Conservation (phyloP, 2,113 vertebrate species). For the Odontesthes bonariensis region DNA sequence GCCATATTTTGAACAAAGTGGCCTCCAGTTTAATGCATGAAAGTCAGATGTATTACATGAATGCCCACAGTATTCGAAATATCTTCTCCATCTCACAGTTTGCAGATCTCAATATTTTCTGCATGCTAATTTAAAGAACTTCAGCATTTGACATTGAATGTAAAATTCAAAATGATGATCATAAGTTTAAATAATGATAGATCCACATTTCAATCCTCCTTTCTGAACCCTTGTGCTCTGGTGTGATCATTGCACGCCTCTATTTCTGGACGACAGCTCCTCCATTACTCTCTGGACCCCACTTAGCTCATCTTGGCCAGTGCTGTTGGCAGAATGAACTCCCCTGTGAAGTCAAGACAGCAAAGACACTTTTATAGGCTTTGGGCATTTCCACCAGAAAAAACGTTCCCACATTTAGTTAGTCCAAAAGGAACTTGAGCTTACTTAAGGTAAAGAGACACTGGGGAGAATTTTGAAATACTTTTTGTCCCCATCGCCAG, state of each 20-base stretch:
- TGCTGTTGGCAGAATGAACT: slow-evolving; percentile 8
- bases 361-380: background rate
- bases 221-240: background rate
- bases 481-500: background rate
- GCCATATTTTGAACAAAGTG: too few relatives aligned
- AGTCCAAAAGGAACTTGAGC: background rate
- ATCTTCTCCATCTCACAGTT: background rate
- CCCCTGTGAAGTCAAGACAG: background rate
- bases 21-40: too few relatives aligned
- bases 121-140: too few relatives aligned
- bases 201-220: background rate
- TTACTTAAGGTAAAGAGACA: background rate
- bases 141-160: too few relatives aligned
- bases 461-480: background rate
- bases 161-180: background rate
- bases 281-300: background rate
- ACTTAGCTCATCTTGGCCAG: background rate
- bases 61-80: too few relatives aligned
- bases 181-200: background rate
- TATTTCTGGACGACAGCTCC: slow-evolving; percentile 2
- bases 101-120: too few relatives aligned
- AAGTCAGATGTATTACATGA: background rate
- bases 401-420: background rate
- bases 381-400: background rate
- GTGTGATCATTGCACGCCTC: background rate